These are phyloP conservation scores for Polypterus senegalus DNA, from an alignment of 2,113 vertebrate genomes.

Conservation along the genomic window DNA sequence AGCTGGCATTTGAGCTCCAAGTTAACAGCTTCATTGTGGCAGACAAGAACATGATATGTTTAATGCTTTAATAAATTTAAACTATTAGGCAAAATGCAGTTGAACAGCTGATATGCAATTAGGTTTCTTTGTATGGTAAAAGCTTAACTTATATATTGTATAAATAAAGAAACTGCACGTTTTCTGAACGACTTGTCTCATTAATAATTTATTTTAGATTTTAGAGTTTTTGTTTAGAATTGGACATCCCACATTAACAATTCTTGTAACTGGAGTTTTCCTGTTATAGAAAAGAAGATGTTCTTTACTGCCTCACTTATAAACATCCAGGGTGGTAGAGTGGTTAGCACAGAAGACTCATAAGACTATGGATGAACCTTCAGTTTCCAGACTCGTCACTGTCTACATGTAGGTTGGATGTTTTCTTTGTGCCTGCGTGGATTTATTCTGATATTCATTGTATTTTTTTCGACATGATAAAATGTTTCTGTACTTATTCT, in stretches of 20 bases:
- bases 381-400: no score
- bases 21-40: constrained; percentile 50
- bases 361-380: no score
- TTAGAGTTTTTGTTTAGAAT: neutral
- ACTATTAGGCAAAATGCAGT: constrained; percentile 2
- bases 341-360: no score
- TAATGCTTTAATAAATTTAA: constrained; percentile 10
- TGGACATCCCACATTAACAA: neutral
- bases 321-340: no score
- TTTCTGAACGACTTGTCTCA: neutral
- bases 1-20: constrained; percentile 3
- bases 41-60: constrained; percentile 7
- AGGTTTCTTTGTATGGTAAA: neutral
- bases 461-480: no score
- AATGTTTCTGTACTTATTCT: no score
- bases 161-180: neutral
- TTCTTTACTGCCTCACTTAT: no score
- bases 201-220: neutral
- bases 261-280: neutral
- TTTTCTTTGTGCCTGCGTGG: no score
- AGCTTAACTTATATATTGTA: neutral
- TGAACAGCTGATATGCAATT: neutral
- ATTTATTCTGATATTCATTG: no score
- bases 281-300: neutral
- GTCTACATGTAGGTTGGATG: no score